A percentile compares a stretch with the other conserved stretches of the same genome.
phyloP scores from a whole-genome alignment of 2,888 invertebrate species.

The Caenorhabditis imperialis region DNA sequence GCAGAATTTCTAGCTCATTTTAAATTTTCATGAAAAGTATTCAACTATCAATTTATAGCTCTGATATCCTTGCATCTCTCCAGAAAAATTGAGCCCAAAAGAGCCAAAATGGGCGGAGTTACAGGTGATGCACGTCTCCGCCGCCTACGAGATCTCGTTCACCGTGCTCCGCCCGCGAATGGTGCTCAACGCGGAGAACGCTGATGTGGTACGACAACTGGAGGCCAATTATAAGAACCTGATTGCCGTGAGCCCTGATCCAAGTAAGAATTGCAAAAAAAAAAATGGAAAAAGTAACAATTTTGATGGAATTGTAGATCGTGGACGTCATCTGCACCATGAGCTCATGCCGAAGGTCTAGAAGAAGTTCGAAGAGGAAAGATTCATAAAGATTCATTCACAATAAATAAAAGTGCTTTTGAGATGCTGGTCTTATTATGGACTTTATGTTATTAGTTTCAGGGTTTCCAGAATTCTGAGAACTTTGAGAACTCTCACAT shows the following conservation, averaged over 20 bases:
- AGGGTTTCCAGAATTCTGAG: too few species aligned
- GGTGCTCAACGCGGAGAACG: conserved; percentile 28
- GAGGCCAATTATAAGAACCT: conserved; percentile 48
- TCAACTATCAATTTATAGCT: too few species aligned
- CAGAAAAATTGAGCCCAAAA: too few species aligned
- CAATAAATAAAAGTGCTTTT: conserved; percentile 7
- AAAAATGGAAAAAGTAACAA: too few species aligned
- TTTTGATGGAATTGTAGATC: conserved; percentile 32
- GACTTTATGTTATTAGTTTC: too few species aligned
- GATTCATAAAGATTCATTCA: conserved; percentile 13
- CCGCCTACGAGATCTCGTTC: conserved; percentile 38
- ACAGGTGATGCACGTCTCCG: conserved; percentile 42
- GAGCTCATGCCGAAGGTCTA: too few species aligned
- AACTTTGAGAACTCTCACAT: conserved; percentile 29
- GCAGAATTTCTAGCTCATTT: too few species aligned
- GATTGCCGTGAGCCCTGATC: conserved; percentile 45
- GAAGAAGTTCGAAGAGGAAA: conserved; percentile 11
- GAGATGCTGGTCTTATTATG: conserved; percentile 49
- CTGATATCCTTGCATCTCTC: too few species aligned
- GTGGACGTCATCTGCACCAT: conserved; percentile 36
- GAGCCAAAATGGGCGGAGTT: too few species aligned
- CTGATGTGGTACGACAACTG: conserved; percentile 28
- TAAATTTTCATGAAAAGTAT: too few species aligned
- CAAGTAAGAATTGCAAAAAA: too few species aligned
- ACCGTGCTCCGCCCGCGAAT: conserved; percentile 47